Percentiles rank a stretch among this genome's conserved stretches.
Evolutionary conservation across 2,888 invertebrate species (phyloP).

Genomic region (Leuctra nigra): DNA sequence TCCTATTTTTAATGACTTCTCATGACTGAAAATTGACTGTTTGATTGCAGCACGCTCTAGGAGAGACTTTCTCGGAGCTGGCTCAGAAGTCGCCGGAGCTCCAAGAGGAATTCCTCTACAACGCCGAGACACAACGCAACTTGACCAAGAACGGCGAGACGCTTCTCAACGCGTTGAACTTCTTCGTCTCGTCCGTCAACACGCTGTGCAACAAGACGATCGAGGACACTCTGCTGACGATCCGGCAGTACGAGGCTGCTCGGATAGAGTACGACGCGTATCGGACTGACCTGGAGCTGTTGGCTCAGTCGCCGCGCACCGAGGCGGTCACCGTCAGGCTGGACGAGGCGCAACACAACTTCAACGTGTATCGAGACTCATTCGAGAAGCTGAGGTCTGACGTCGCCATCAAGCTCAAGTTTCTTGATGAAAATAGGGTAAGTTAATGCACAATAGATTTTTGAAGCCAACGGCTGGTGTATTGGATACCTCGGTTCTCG

Average conservation of each 20-base stretch:
- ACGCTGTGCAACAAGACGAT: conserved; percentile 97
- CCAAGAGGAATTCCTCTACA: conserved; percentile 90
- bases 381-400: conserved; percentile 92
- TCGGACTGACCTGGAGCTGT: conserved; percentile 83
- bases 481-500: too few species aligned
- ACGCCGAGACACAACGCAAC: conserved; percentile 92
- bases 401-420: conserved; percentile 90
- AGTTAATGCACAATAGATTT: conserved; percentile 33
- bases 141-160: conserved; percentile 91
- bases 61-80: conserved; percentile 90
- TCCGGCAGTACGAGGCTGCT: conserved; percentile 68
- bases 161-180: conserved; percentile 85
- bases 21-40: background rate
- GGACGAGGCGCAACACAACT: conserved; percentile 75
- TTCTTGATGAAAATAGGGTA: conserved; percentile 96
- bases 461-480: too few species aligned
- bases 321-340: conserved; percentile 53
- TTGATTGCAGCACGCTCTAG: conserved; percentile 66
- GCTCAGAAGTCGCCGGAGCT: conserved; percentile 95
- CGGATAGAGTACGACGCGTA: conserved; percentile 97
- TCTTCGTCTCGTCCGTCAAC: conserved; percentile 92
- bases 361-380: conserved; percentile 76
- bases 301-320: conserved; percentile 56
- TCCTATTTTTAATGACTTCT: background rate
- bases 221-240: conserved; percentile 82